phyloP scores from a whole-genome alignment of 2,888 invertebrate species.

The Pteria penguin region DNA sequence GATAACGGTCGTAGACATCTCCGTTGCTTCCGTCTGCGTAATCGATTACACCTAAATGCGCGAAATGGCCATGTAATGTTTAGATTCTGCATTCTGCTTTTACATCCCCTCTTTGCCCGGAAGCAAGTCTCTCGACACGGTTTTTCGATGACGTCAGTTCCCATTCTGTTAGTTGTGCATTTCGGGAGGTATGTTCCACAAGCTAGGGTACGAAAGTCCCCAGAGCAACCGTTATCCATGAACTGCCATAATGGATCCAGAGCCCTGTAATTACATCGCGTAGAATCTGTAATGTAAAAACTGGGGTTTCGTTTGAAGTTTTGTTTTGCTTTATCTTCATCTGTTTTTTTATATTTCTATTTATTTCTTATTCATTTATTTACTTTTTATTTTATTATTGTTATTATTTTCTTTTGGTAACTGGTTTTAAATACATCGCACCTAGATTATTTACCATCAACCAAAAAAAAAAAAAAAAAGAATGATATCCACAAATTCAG shows the following conservation, averaged over 20 bases:
- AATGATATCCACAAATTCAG: too few relatives aligned
- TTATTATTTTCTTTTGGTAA: too few relatives aligned
- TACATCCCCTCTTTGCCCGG: conserved; percentile 58
- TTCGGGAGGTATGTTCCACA: conserved; percentile 69
- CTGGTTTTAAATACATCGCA: too few relatives aligned
- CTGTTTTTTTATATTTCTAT: too few relatives aligned
- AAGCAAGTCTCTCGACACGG: conserved; percentile 66
- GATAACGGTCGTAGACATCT: conserved; percentile 6
- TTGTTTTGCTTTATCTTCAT: too few relatives aligned
- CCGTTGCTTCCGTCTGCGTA: not conserved
- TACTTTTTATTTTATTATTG: too few relatives aligned
- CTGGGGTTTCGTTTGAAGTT: too few relatives aligned
- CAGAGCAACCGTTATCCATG: conserved; percentile 69
- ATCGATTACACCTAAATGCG: not conserved
- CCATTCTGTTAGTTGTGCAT: conserved; percentile 48
- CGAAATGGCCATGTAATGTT: conserved; percentile 54
- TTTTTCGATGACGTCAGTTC: conserved; percentile 20
- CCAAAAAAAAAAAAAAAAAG: too few relatives aligned
- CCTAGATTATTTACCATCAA: too few relatives aligned
- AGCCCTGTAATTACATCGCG: too few relatives aligned
- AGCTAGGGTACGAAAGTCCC: conserved; percentile 62
- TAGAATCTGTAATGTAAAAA: too few relatives aligned
- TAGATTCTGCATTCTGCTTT: conserved; percentile 45
- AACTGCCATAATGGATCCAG: conserved; percentile 66
- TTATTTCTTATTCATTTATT: too few relatives aligned